Conservation (phyloP, 2,113 vertebrate genomes). For the Ondatra zibethicus region DNA sequence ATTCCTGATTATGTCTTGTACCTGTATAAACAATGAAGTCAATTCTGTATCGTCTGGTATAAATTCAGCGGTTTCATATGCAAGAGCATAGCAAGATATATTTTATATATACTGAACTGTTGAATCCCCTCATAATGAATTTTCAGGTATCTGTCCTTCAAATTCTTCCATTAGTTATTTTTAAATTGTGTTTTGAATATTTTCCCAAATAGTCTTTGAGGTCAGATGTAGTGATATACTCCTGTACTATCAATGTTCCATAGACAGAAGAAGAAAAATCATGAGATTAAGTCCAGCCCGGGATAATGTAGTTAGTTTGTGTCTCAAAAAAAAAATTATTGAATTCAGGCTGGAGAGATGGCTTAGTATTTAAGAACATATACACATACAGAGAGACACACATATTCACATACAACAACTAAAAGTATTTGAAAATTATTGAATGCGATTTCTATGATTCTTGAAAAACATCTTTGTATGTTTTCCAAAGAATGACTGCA, state of each 20-base stretch:
- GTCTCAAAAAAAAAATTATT: not conserved
- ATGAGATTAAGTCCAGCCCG: not conserved
- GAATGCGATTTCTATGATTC: conserved; percentile 4
- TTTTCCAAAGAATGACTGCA: not conserved
- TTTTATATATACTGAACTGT: not conserved
- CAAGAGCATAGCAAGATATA: not conserved
- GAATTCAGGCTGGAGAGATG: not conserved
- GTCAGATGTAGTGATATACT: not conserved
- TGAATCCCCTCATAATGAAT: not conserved
- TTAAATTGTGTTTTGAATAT: conserved; percentile 37
- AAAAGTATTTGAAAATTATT: not conserved
- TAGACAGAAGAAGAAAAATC: not conserved
- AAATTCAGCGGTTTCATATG: too few relatives aligned
- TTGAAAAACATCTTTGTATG: not conserved
- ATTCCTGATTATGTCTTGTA: too few relatives aligned
- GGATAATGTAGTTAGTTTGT: not conserved
- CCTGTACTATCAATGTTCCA: too few relatives aligned
- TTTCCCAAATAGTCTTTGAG: not conserved
- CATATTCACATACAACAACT: not conserved
- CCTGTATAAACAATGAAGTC: too few relatives aligned
- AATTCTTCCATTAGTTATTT: not conserved
- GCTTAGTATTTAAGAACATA: not conserved
- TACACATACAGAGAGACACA: not conserved
- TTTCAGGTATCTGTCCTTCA: conserved; percentile 31
- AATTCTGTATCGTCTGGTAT: too few relatives aligned